These are phyloP conservation scores for Clostera curtula DNA, from an alignment of 2,888 invertebrate genomes.

Conservation along the genomic window DNA sequence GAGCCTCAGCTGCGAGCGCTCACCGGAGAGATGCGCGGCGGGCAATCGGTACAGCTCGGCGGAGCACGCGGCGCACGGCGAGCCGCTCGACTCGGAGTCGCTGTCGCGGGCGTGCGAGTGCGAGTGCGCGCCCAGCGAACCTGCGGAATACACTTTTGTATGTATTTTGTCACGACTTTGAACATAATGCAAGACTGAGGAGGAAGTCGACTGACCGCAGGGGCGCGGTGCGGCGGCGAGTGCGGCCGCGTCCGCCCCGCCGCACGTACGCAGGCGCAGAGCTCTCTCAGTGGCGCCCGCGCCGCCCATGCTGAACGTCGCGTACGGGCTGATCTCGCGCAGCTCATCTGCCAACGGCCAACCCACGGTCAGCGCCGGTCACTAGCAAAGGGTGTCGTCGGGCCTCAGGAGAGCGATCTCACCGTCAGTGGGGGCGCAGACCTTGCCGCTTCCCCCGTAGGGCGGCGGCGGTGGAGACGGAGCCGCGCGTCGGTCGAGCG, in stretches of 20 bases:
- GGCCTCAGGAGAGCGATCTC: slow-evolving; percentile 1
- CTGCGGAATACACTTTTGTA: neutral
- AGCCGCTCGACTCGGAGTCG: slow-evolving; percentile 59
- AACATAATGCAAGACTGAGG: slow-evolving; percentile 13
- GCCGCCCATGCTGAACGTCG: slow-evolving; percentile 82
- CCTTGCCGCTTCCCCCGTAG: slow-evolving; percentile 37
- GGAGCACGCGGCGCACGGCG: slow-evolving; percentile 59
- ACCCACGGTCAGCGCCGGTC: neutral
- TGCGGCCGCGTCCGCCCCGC: slow-evolving; percentile 34
- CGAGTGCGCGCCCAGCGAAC: slow-evolving; percentile 18
- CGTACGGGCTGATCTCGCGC: slow-evolving; percentile 85
- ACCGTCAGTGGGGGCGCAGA: slow-evolving; percentile 39
- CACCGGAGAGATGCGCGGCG: slow-evolving; percentile 38
- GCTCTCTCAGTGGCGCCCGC: slow-evolving; percentile 37
- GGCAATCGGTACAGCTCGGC: slow-evolving; percentile 44
- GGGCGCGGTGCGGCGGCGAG: slow-evolving; percentile 46
- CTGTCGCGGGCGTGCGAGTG: slow-evolving; percentile 38
- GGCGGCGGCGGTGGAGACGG: slow-evolving; percentile 45
- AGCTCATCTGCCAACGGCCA: slow-evolving; percentile 52
- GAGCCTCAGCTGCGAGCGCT: no score
- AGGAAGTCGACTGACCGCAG: no score
- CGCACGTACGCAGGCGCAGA: slow-evolving; percentile 47
- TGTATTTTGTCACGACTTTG: neutral
- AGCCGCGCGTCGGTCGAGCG: slow-evolving; percentile 29
- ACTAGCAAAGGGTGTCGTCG: neutral